These are phyloP conservation scores for Cheirogaleus major DNA, from an alignment of 2,797 vertebrate species.

Conservation along the genomic window DNA sequence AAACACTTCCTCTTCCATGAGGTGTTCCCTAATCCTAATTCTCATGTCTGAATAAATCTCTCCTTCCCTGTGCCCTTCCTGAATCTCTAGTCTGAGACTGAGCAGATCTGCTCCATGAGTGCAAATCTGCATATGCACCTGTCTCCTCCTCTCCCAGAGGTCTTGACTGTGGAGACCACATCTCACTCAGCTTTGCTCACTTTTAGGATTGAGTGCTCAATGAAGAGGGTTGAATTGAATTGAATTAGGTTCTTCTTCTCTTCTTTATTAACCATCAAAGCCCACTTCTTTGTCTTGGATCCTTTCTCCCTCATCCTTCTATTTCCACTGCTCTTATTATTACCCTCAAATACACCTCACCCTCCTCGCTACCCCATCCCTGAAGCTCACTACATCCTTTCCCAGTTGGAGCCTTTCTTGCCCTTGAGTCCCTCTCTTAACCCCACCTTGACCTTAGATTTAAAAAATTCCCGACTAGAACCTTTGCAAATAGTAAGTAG, in stretches of 20 bases:
- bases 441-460: not conserved
- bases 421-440: not conserved
- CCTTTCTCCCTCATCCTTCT: accelerated
- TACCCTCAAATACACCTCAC: not conserved
- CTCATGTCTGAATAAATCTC: not conserved
- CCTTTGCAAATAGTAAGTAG: not conserved
- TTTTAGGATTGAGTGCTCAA: not conserved
- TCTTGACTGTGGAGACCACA: not conserved
- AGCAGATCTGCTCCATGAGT: not conserved
- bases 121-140: not conserved
- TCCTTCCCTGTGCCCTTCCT: not conserved
- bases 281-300: not conserved
- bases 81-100: not conserved
- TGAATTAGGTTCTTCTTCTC: not conserved
- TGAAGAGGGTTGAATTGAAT: not conserved
- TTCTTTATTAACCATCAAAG: not conserved
- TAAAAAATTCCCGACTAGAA: not conserved
- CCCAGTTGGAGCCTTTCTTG: not conserved
- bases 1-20: not conserved
- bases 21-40: not conserved
- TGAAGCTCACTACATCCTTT: not conserved
- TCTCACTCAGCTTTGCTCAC: not conserved
- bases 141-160: not conserved
- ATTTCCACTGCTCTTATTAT: not conserved
- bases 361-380: not conserved